A percentile compares a stretch with the other conserved stretches of the same genome.
These are phyloP conservation scores for Amorpha juglandis DNA, from an alignment of 2,888 invertebrate species.

Conservation along the genomic window DNA sequence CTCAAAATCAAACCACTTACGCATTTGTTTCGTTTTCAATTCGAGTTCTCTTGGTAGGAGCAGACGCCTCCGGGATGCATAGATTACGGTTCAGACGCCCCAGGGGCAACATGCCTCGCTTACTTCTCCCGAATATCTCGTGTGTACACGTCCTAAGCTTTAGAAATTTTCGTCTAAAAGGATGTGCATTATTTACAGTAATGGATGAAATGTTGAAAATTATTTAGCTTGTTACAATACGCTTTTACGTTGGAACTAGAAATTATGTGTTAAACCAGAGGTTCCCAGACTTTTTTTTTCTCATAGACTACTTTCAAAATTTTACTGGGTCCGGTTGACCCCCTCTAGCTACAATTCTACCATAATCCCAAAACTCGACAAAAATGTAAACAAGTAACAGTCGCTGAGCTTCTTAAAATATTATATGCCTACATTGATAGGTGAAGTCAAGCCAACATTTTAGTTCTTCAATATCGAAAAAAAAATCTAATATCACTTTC, in stretches of 20 bases:
- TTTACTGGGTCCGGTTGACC: too few relatives aligned
- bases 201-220: neutral
- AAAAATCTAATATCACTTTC: too few relatives aligned
- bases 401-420: too few relatives aligned
- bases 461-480: too few relatives aligned
- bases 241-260: neutral
- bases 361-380: too few relatives aligned
- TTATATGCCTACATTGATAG: too few relatives aligned
- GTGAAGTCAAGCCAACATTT: too few relatives aligned
- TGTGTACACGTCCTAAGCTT: slow-evolving; percentile 1
- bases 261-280: neutral
- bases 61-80: slow-evolving; percentile 43
- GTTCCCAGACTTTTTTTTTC: too few relatives aligned
- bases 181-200: neutral
- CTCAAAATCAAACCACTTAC: neutral
- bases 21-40: neutral
- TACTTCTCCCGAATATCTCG: slow-evolving; percentile 26
- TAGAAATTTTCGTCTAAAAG: neutral
- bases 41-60: slow-evolving; percentile 36
- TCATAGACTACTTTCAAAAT: too few relatives aligned
- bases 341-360: too few relatives aligned
- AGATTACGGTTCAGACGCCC: slow-evolving; percentile 44
- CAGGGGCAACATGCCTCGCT: slow-evolving; percentile 41
- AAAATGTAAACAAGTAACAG: too few relatives aligned
- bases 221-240: neutral